phyloP scores from a whole-genome alignment of 2,888 invertebrate species.

The Syrista parreyssii region DNA sequence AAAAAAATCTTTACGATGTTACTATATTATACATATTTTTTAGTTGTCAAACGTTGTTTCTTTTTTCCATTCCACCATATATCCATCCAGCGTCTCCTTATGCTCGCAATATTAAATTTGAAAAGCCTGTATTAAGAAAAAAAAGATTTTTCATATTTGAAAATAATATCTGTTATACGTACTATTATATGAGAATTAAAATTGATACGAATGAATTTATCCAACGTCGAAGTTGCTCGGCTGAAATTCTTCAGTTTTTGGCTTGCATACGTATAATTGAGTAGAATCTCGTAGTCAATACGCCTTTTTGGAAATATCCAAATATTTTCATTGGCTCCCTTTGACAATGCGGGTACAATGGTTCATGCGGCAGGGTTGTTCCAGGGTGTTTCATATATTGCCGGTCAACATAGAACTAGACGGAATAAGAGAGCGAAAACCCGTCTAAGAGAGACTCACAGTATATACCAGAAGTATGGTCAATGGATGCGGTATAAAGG shows the following conservation, averaged over 20 bases:
- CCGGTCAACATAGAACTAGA: neutral
- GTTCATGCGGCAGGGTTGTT: neutral
- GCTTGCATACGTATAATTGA: neutral
- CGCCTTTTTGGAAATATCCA: slow-evolving; percentile 45
- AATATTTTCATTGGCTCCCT: slow-evolving; percentile 52
- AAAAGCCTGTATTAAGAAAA: neutral
- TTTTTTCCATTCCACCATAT: neutral
- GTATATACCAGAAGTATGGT: slow-evolving; percentile 9
- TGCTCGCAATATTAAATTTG: neutral
- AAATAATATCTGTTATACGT: neutral
- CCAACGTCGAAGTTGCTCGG: neutral
- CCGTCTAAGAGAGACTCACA: neutral
- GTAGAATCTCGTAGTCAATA: neutral
- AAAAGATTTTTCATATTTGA: neutral
- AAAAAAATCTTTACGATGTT: slow-evolving; percentile 12
- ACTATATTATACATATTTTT: slow-evolving; percentile 2
- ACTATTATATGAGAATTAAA: neutral
- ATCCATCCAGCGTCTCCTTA: neutral
- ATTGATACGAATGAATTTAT: neutral
- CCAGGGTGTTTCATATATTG: slow-evolving; percentile 10
- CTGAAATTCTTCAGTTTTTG: neutral
- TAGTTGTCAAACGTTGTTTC: neutral
- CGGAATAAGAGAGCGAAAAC: neutral
- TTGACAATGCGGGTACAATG: neutral
- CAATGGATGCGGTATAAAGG: slow-evolving; percentile 45